A percentile compares a stretch with the other conserved stretches of the same genome.
These are phyloP conservation scores for Eptesicus fuscus DNA, from an alignment of 2,113 vertebrate genomes.

Conservation along the genomic window DNA sequence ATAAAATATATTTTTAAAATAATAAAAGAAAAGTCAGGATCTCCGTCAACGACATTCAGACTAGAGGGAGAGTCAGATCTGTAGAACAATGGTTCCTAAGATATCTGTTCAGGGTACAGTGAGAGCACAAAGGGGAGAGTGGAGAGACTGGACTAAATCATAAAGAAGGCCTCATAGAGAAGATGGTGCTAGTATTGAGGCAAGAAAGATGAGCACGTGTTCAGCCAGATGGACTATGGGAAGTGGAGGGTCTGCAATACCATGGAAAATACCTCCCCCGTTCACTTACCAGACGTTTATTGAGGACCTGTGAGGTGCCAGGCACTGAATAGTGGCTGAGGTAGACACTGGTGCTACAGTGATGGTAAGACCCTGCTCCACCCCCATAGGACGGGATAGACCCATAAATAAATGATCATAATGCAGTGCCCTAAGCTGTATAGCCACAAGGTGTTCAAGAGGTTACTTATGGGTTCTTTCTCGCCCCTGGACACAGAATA, in stretches of 20 bases:
- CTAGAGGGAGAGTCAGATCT: neutral
- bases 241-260: neutral
- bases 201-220: neutral
- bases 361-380: neutral
- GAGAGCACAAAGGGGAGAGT: neutral
- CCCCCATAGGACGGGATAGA: neutral
- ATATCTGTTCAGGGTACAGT: neutral
- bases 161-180: neutral
- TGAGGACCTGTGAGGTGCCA: neutral
- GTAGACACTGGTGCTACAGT: neutral
- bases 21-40: neutral
- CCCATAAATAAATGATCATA: neutral
- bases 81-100: neutral
- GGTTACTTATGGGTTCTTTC: neutral
- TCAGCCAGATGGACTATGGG: neutral
- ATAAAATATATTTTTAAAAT: too few relatives aligned
- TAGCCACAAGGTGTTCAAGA: neutral
- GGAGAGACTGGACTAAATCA: neutral
- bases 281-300: neutral
- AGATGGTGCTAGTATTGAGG: neutral
- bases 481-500: neutral
- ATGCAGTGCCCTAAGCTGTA: neutral
- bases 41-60: neutral
- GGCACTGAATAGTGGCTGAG: neutral
- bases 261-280: neutral